phyloP scores from a whole-genome alignment of 2,888 invertebrate genomes.

The Ecdyonurus torrentis region DNA sequence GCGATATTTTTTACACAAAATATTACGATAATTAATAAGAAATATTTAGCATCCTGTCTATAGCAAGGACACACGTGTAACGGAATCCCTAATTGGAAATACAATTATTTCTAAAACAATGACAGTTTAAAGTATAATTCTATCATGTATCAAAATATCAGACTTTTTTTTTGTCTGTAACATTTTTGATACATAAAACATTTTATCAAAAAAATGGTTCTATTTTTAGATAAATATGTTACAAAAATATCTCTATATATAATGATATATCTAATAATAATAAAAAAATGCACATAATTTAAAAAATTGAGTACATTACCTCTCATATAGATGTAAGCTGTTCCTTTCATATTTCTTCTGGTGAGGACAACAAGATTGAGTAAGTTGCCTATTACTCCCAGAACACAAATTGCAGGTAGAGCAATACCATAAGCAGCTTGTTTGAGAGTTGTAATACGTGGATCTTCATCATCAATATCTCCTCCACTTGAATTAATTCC shows the following conservation, averaged over 20 bases:
- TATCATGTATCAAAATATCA: too few relatives aligned
- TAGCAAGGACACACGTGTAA: too few relatives aligned
- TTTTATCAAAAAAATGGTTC: neutral
- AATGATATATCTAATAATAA: neutral
- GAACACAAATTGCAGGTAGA: constrained; percentile 48
- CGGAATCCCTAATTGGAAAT: too few relatives aligned
- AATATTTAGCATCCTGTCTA: too few relatives aligned
- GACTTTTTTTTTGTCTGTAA: too few relatives aligned
- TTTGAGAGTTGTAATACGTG: constrained; percentile 37
- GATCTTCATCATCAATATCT: constrained; percentile 30
- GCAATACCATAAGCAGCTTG: constrained; percentile 47
- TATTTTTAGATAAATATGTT: neutral
- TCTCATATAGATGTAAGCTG: constrained; percentile 64
- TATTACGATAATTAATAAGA: too few relatives aligned
- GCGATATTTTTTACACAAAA: too few relatives aligned
- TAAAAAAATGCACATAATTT: too few relatives aligned
- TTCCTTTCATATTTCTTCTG: constrained; percentile 56
- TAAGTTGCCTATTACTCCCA: constrained; percentile 61
- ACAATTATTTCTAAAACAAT: too few relatives aligned
- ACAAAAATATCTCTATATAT: neutral
- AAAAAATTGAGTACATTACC: constrained; percentile 31
- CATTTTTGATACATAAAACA: too few relatives aligned
- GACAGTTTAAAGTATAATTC: too few relatives aligned
- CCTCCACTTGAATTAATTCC: neutral
- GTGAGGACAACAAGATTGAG: constrained; percentile 63